phyloP scores from a whole-genome alignment of 2,113 vertebrate species.

The Pseudolaguvia tuberculata region DNA sequence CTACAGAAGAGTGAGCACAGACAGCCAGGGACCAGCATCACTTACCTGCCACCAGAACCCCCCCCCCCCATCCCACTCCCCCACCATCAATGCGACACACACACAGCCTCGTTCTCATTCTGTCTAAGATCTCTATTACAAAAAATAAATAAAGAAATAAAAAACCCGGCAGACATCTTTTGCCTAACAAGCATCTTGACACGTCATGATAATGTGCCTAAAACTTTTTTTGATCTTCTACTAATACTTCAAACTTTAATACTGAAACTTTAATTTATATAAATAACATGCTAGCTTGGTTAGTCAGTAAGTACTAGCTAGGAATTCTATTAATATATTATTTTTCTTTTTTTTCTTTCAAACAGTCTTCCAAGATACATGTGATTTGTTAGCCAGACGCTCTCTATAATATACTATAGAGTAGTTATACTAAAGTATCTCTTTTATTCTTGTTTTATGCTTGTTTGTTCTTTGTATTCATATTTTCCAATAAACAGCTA shows the following conservation, averaged over 20 bases:
- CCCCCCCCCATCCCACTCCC: no score
- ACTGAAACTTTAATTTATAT: neutral
- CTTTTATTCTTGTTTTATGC: neutral
- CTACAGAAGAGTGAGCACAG: constrained; percentile 88
- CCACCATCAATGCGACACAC: neutral
- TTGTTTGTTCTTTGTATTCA: no score
- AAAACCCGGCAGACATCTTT: neutral
- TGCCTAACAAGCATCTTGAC: neutral
- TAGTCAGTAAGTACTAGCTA: neutral
- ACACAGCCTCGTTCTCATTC: neutral
- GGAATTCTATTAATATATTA: no score
- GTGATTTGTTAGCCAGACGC: no score
- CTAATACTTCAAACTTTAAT: neutral
- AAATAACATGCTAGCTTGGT: neutral
- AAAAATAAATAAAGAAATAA: no score
- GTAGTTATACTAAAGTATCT: neutral
- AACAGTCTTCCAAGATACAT: no score
- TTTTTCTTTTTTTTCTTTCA: no score
- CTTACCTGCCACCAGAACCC: constrained; percentile 45
- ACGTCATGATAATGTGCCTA: neutral
- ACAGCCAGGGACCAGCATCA: constrained; percentile 76
- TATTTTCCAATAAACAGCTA: no score
- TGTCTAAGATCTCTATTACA: neutral
- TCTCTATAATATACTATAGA: neutral
- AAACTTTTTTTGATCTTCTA: neutral